Base-by-base conservation (phyloP, 2,797 vertebrate species). In the Acestrorhynchus altus region DNA sequence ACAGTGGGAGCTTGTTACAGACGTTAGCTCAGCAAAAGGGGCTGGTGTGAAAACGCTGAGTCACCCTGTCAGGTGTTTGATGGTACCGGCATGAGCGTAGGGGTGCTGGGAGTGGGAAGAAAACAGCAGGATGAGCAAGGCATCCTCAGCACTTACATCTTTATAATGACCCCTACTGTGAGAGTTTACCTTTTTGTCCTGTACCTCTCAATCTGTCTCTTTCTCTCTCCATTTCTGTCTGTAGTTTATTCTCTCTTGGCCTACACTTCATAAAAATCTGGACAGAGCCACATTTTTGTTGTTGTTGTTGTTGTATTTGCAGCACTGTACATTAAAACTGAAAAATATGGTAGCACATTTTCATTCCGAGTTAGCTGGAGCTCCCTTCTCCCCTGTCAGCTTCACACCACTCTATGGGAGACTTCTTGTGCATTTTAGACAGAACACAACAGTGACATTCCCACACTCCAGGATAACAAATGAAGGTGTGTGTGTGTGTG, bases 41-140 rank as follows among this genome's bases (percentile, higher is more conserved):
- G 47, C 78, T 46, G 46, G 35, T 52, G 13, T 56, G 46, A 78
- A 81, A 78, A 76, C 31, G 69, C 67, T 78, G 79, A 79, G 72
- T 81, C 83, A 77, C 72, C 28, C 66, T 72, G 79, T 77, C 69
- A 74, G 70, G 73, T 70, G 51, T 39, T 76, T 68, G 74, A 76
- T 56, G 70, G 68, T 72, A 69, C 64, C 77, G 28, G 60, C 54
- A 35, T 28, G 74, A 76, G 69, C 47, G 11, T 39, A 26, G 13
- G 40, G 40, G 35, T 52, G 61, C 44, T 52, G 44, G 35, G 57
- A 57, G 1, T 20, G 47, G 28, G 51, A 44, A 11, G 44, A 46
- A 63, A 61, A 63, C 20, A n/a, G 49, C 67, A 39, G 51, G 40
- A 60, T 7, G 8, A 68, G 44, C n/a, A 18, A 49, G 51, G 47